A percentile compares a stretch with the other conserved stretches of the same genome.
These are phyloP conservation scores for Gallinago solitaria DNA, from an alignment of 2,797 vertebrate species.

Conservation along the genomic window DNA sequence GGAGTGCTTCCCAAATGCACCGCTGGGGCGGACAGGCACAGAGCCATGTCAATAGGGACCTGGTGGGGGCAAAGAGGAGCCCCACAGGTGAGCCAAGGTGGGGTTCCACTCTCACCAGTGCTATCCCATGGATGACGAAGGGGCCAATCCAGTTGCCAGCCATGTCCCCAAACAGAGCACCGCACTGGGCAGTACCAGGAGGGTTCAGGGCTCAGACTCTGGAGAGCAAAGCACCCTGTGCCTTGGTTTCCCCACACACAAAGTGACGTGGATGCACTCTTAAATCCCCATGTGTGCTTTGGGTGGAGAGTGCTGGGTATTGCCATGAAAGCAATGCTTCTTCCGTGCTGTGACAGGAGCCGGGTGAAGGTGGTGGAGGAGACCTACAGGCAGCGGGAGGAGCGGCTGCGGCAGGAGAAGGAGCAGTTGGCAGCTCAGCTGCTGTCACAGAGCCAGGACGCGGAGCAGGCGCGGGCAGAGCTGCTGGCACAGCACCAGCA, in stretches of 20 bases:
- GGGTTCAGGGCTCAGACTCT: background rate
- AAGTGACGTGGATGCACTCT: rapidly evolving
- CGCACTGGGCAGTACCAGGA: background rate
- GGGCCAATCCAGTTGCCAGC: background rate
- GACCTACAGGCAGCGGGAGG: conserved; percentile 79
- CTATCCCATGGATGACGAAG: background rate
- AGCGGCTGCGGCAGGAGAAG: conserved; percentile 76
- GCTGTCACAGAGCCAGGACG: conserved; percentile 57
- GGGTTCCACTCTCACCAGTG: background rate
- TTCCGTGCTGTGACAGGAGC: conserved; percentile 64
- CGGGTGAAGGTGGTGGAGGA: conserved; percentile 85
- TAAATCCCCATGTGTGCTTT: rapidly evolving
- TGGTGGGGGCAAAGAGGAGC: background rate
- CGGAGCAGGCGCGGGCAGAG: conserved; percentile 80
- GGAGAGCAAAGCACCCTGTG: background rate
- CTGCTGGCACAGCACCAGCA: conserved; percentile 84
- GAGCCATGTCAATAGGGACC: rapidly evolving
- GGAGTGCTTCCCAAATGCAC: background rate
- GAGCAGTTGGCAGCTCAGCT: conserved; percentile 81
- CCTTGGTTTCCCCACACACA: background rate
- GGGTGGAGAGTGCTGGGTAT: background rate
- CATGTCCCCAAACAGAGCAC: background rate
- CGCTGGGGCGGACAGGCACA: background rate
- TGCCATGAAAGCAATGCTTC: background rate
- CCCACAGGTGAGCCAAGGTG: rapidly evolving